Evolutionary conservation across 2,113 vertebrate species (phyloP), one percentile per base, ranked within the genome.

Genomic region (Sciurus niger): DNA sequence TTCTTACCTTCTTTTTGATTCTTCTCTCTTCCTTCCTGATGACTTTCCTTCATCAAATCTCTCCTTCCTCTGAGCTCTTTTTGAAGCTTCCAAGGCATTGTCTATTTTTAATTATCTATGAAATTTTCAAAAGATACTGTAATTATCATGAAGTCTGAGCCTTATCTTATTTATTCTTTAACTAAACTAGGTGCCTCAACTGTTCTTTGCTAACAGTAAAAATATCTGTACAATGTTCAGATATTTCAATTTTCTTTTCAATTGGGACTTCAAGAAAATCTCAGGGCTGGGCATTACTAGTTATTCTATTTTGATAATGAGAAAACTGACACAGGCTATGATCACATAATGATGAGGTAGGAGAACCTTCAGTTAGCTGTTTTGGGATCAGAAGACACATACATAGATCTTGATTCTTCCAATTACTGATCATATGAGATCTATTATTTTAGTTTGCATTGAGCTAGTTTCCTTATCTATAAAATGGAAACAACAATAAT

Each of bases 341-440:
- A 72, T 74, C n/a, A 85, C 9, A 67, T 78, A 73, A 53, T 82
- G 18, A 84, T 6, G 30, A 68, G 18, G 17, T 68, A 34, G 2
- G 14, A 74, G 40, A 37, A 4, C 0, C 6, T 72, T 12, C 1
- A 53, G 2, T 6, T 13, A 70, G 6, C 0, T 53, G 0, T 30
- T 93, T 93, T 84, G 7, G 9, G n/a, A 28, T 74, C 9, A 84
- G 40, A 53, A 40, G 4, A 43, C 2, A 3, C 37, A n/a, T 60
- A 77, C 6, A 32, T 32, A 58, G 20, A 43, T 82, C 1, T 16
- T 92, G 17, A 24, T 9, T 92, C 22, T 96, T 67, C 2, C 16
- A 89, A 4, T 85, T 80, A 79, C 4, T 60, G 14, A 12, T 55
- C 25, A 43, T 53, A 4, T 84, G 70, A 90, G 22, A 53, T n/a